Base-by-base conservation (phyloP, 2,888 invertebrate species). In the Nemoura dubitans region DNA sequence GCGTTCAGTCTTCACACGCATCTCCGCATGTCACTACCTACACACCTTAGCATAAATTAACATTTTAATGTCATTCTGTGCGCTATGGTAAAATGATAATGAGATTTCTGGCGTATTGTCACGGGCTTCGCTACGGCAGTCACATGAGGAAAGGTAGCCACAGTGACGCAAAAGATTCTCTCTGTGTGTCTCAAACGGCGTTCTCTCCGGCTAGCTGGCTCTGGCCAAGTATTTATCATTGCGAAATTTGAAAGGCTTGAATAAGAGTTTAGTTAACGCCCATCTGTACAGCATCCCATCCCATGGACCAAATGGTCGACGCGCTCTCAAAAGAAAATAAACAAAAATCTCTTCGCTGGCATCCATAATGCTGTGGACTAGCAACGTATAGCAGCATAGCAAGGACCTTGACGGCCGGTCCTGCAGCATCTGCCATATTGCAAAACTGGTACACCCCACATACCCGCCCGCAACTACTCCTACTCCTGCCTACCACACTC, bases 231-330 rank as follows among this genome's bases (percentile, higher is more conserved):
- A 59, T 59, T 59, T 59, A 59, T 59, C 59, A 59, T 59, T 59
- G 59, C 59, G 59, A 59, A 59, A 59, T 59, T 59, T 59, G 16
- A 59, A 59, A 59, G 10, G 59, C 59, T 59, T 59, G 10, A 36
- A 36, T 36, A 36, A 36, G 36, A 36, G 10, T 59, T 59, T 59
- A 59, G 59, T 59, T 21, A 14, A 59, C 59, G 59, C 59, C 59
- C 59, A 59, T 59, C 59, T 59, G 59, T 59, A 59, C 59, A 36
- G 26, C 78, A 26, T 36, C 36, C 36, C 36, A 36, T 36, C 36
- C 59, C 59, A 59, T 78, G 78, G 78, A 78, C 78, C 78, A 78
- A 78, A 78, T 78, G 78, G 78, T 59, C 36, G 36, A 36, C n/a
- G 36, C n/a, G 25, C 76, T 5, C 10, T 78, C 28, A 1, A 78